Percentiles rank a stretch among this genome's conserved stretches.
phyloP scores from a whole-genome alignment of 92 coral and sea anemone species.

The Paramuricea clavata region DNA sequence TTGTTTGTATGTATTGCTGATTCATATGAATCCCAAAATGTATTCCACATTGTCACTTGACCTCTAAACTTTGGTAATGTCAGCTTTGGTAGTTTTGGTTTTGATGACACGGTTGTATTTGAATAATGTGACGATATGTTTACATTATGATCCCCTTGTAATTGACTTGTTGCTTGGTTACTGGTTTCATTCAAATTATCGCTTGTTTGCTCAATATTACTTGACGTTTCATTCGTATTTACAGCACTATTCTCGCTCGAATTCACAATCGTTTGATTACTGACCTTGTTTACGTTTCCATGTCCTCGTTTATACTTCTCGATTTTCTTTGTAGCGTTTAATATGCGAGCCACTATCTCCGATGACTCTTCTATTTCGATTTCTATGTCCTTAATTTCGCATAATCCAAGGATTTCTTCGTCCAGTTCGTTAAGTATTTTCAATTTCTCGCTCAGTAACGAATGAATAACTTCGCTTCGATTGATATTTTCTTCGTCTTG shows the following conservation, averaged over 20 bases:
- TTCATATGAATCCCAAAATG: constrained; percentile 32
- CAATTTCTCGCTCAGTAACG: background rate
- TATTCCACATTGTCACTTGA: background rate
- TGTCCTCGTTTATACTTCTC: background rate
- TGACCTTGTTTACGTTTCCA: background rate
- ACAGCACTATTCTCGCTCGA: too few species aligned
- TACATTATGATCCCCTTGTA: background rate
- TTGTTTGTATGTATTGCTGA: background rate
- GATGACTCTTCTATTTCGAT: constrained; percentile 19
- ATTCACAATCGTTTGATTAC: background rate
- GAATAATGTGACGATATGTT: too few species aligned
- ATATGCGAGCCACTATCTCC: constrained; percentile 23
- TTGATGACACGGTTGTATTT: background rate
- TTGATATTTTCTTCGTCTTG: background rate
- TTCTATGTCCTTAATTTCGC: constrained; percentile 22
- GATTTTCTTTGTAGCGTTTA: background rate
- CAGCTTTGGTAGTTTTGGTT: background rate
- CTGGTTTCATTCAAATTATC: too few species aligned
- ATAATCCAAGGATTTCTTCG: constrained; percentile 30
- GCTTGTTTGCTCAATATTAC: too few species aligned
- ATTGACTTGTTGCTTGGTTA: background rate
- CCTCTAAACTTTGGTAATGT: constrained; percentile 15
- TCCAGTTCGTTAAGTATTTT: constrained; percentile 1
- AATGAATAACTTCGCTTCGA: constrained; percentile 7
- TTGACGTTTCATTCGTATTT: too few species aligned